Conservation (phyloP, 2,797 vertebrate species). For the Phaenicophaeus curvirostris region DNA sequence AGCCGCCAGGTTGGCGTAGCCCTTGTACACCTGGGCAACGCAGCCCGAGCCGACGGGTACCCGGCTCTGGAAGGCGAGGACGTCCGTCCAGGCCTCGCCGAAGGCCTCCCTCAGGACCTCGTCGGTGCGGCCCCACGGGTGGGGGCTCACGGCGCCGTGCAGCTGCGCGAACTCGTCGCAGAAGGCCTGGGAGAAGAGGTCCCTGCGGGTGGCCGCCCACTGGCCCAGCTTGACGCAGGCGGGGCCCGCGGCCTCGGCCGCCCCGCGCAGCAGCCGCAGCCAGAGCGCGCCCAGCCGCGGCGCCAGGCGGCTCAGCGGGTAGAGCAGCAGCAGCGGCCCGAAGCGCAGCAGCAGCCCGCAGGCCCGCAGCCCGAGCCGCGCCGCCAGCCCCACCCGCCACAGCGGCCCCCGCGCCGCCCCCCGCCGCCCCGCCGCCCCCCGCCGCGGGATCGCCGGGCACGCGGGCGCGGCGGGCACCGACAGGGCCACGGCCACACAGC, state of each 20-base stretch:
- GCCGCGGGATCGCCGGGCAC: too few species aligned
- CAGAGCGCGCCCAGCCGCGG: conserved; percentile 72
- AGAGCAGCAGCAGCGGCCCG: conserved; percentile 86
- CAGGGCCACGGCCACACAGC: background rate
- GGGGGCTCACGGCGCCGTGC: conserved; percentile 86
- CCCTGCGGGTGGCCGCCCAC: conserved; percentile 94
- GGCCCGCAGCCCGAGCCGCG: conserved; percentile 81
- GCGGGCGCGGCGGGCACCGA: background rate
- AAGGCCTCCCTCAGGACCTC: conserved; percentile 84
- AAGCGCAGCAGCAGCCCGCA: conserved; percentile 87
- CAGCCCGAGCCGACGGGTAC: conserved; percentile 93
- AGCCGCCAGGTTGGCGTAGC: conserved; percentile 78
- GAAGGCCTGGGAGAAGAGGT: conserved; percentile 90
- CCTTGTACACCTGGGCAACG: conserved; percentile 93
- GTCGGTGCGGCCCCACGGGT: conserved; percentile 89
- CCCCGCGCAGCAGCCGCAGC: conserved; percentile 86
- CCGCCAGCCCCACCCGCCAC: conserved; percentile 61
- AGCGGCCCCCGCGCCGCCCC: background rate
- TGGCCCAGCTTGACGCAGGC: conserved; percentile 93
- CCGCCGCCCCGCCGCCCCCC: background rate
- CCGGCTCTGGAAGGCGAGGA: conserved; percentile 83
- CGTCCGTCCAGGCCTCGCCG: conserved; percentile 83
- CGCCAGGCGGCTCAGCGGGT: conserved; percentile 84
- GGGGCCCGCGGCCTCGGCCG: conserved; percentile 89
- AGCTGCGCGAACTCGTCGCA: conserved; percentile 89